Percentiles rank a stretch among this genome's conserved stretches.
phyloP scores from a whole-genome alignment of 2,113 vertebrate species.

The Perca flavescens region DNA sequence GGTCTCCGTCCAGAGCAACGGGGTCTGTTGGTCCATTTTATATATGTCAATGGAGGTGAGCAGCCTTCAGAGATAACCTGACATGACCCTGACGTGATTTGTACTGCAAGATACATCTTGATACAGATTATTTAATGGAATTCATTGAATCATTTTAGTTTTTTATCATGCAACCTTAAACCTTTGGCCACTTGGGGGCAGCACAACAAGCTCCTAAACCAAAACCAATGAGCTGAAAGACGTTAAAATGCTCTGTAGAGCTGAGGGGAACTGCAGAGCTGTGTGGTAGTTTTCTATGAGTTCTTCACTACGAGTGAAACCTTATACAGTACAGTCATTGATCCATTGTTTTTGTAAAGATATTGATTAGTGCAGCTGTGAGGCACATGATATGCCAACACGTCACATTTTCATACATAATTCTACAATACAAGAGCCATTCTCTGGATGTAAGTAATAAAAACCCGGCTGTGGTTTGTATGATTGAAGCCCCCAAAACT shows the following conservation, averaged over 20 bases:
- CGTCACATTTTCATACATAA: neutral
- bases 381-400: neutral
- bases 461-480: neutral
- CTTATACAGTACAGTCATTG: neutral
- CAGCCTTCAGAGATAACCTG: neutral
- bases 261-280: neutral
- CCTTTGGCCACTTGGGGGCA: neutral
- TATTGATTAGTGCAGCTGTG: neutral
- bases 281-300: neutral
- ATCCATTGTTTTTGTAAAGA: neutral
- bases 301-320: neutral
- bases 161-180: neutral
- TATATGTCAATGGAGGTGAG: neutral
- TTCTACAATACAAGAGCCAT: neutral
- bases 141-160: neutral
- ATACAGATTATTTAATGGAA: neutral
- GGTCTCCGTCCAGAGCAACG: too few species aligned
- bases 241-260: neutral
- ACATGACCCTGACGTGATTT: slow-evolving; percentile 5
- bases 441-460: neutral
- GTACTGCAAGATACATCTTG: neutral
- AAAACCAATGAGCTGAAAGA: neutral
- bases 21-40: too few species aligned
- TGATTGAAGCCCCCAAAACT: neutral
- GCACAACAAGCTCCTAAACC: neutral